Percentiles rank a stretch among this genome's conserved stretches.
phyloP scores from a whole-genome alignment of 2,888 invertebrate genomes.

The Resseliella maxima region DNA sequence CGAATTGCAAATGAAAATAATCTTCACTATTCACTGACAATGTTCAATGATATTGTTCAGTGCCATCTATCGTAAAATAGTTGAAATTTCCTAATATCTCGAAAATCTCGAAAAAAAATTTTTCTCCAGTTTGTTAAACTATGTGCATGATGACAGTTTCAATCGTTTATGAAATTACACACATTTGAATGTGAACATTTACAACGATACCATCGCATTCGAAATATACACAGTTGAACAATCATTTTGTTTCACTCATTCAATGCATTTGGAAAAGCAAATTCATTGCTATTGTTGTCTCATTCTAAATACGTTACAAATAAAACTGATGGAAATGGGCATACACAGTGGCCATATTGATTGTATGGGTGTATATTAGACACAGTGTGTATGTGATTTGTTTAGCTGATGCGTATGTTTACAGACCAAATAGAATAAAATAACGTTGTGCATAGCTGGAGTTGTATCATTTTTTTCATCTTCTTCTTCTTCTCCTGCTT shows the following conservation, averaged over 20 bases:
- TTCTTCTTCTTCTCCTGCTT: not conserved
- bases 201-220: constrained; percentile 37
- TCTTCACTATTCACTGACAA: not conserved
- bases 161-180: not conserved
- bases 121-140: not conserved
- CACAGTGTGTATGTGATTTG: constrained; percentile 25
- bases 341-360: not conserved
- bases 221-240: not conserved
- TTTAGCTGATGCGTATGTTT: constrained; percentile 52
- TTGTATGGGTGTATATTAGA: not conserved
- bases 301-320: constrained; percentile 53
- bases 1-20: not conserved
- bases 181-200: constrained; percentile 30
- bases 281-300: not conserved
- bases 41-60: not conserved
- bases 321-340: not conserved
- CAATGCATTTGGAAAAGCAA: not conserved
- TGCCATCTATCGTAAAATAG: constrained; percentile 2
- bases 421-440: constrained; percentile 22
- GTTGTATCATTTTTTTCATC: too few relatives aligned
- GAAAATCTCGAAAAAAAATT: not conserved
- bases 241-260: not conserved
- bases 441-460: too few relatives aligned
- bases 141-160: not conserved
- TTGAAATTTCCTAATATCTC: not conserved